Percentiles rank a stretch among this genome's conserved stretches.
These are phyloP conservation scores for Heliocidaris tuberculata DNA, from an alignment of 35 echinoderm and acorn worm species.

Conservation along the genomic window DNA sequence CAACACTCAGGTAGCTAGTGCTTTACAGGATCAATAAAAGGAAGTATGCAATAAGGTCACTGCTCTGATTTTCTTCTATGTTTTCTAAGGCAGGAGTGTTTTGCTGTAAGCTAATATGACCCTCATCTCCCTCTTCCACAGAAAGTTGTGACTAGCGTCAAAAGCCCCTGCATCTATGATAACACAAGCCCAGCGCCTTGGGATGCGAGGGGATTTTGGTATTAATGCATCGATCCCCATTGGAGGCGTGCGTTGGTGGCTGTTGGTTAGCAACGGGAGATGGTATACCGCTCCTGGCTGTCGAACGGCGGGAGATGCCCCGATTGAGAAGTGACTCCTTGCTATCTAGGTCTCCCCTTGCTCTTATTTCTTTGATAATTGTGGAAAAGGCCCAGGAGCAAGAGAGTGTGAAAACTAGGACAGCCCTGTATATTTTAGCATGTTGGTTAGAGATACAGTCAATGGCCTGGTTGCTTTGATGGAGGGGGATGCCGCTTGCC, in stretches of 20 bases:
- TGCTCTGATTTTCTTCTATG: not conserved
- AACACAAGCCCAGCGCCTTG: not conserved
- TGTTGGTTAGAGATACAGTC: conserved; percentile 38
- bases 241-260: conserved; percentile 1
- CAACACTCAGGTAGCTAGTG: not conserved
- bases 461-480: conserved; percentile 24
- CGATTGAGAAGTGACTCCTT: conserved; percentile 25
- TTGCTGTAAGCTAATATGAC: conserved; percentile 36
- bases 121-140: not conserved
- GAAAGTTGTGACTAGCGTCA: not conserved
- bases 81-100: not conserved
- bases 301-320: not conserved
- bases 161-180: conserved; percentile 21
- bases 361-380: not conserved
- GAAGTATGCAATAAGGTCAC: not conserved
- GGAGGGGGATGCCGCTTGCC: not conserved
- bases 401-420: conserved; percentile 34
- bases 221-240: conserved; percentile 24
- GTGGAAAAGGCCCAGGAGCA: conserved; percentile 10
- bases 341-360: conserved; percentile 23
- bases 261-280: conserved; percentile 30
- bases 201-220: not conserved
- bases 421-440: not conserved
- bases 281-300: conserved; percentile 20
- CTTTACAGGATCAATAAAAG: not conserved